Evolutionary conservation across 2,888 invertebrate genomes (phyloP), one percentile per base, ranked within the genome.

Genomic region (Bhutanitis thaidina): DNA sequence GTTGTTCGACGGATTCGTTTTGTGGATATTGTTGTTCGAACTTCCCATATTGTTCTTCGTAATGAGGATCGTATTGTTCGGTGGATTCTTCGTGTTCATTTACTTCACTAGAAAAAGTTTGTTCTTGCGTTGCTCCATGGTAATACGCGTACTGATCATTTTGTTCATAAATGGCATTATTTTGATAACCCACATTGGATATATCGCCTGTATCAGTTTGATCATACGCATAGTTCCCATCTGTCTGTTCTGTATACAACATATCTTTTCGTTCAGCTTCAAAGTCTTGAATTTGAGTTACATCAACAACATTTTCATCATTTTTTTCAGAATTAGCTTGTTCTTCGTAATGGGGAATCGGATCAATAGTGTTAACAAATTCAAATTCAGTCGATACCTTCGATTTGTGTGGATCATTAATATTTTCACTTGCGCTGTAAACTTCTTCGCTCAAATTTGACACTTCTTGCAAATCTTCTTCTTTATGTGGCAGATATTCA

Each of bases 191-290:
- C 9, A 4, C 20, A 30, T 16, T 13, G 20, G 10, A 14, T 8
- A 10, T 27, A 12, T 32, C 29, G 13, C 10, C 13, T 20, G 34
- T 15, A 7, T 16, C 40, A 32, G 27, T 41, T 55, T 69, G 59
- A 45, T 69, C 61, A 53, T 74, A 72, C 13, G 56, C 57, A 46
- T 70, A 65, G 40, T 65, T 61, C 55, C 62, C 59, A 29, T 57
- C 56, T 16, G 56, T 32, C 53, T 72, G 61, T 52, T 84, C 78
- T n/a, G 74, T 58, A 63, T 82, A 77, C 55, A 77, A 80, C 74
- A 79, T 74, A 57, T 78, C 69, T 4, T 55, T 67, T 57, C 81
- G 78, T 57, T 83, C 81, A 25, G 69, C 56, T 49, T 80, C 71
- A 61, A 77, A 80, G 27, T 67, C 77, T 53, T 77, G 62, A 14